Evolutionary conservation across 2,113 vertebrate genomes (phyloP).

Genomic region (Melanocharis versteri): DNA sequence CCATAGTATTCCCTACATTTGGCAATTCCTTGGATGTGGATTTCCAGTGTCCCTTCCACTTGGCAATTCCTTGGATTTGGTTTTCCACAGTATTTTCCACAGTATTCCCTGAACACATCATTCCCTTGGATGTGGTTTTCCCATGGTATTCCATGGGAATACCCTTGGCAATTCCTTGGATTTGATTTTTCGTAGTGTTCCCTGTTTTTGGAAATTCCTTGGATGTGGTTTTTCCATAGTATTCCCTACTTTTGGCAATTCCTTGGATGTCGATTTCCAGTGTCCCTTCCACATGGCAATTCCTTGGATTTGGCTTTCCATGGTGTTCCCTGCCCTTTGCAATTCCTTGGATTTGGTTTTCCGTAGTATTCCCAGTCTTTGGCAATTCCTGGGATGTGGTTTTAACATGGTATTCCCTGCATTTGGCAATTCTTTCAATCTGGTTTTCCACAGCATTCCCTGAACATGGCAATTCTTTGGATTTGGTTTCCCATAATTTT

Average conservation of each 20-base stretch:
- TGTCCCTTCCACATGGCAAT: too few species aligned
- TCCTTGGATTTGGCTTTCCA: fast-evolving
- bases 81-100: not conserved
- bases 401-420: fast-evolving
- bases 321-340: fast-evolving
- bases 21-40: not conserved
- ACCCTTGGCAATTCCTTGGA: not conserved
- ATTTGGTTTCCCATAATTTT: fast-evolving
- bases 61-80: not conserved
- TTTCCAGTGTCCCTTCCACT: fast-evolving
- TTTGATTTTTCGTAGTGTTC: fast-evolving
- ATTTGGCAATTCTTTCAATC: too few species aligned
- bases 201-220: fast-evolving
- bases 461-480: not conserved
- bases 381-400: not conserved
- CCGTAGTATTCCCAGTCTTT: fast-evolving
- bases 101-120: not conserved
- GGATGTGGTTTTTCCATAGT: not conserved
- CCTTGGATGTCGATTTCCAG: too few species aligned
- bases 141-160: too few species aligned
- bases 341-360: not conserved
- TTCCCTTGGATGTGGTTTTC: not conserved
- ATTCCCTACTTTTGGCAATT: too few species aligned
- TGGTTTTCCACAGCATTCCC: not conserved
- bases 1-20: fast-evolving